These are phyloP conservation scores for Trachythela sp. DNA, from an alignment of 64 coral and sea anemone genomes.

Conservation along the genomic window DNA sequence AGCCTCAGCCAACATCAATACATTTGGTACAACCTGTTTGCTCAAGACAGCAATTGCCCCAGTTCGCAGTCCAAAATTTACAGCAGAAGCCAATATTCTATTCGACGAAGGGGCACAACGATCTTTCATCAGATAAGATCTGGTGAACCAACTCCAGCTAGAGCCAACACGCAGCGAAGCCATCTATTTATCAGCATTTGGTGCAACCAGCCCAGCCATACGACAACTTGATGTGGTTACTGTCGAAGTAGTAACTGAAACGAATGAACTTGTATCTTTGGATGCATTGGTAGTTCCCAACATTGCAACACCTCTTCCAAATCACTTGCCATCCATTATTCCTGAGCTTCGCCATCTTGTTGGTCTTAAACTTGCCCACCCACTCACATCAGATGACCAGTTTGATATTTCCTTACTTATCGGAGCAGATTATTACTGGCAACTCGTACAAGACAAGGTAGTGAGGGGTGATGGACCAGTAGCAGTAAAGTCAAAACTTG, in stretches of 20 bases:
- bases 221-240: no score
- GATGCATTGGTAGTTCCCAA: not conserved
- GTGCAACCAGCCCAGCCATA: not conserved
- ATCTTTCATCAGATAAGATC: not conserved
- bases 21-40: not conserved
- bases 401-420: no score
- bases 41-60: not conserved
- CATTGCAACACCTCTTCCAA: not conserved
- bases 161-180: not conserved
- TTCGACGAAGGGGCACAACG: conserved; percentile 4
- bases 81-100: not conserved
- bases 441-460: not conserved
- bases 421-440: conserved; percentile 24
- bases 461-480: not conserved
- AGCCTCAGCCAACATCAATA: not conserved
- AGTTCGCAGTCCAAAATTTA: not conserved
- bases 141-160: not conserved
- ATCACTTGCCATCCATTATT: not conserved
- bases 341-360: not conserved
- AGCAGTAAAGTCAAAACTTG: no score
- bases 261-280: not conserved
- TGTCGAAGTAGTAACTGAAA: no score
- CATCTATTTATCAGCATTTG: not conserved
- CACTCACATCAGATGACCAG: not conserved
- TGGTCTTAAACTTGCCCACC: not conserved